Evolutionary conservation across 1,140 invertebrate species (phyloP).

Genomic region (Drosophila serrata): DNA sequence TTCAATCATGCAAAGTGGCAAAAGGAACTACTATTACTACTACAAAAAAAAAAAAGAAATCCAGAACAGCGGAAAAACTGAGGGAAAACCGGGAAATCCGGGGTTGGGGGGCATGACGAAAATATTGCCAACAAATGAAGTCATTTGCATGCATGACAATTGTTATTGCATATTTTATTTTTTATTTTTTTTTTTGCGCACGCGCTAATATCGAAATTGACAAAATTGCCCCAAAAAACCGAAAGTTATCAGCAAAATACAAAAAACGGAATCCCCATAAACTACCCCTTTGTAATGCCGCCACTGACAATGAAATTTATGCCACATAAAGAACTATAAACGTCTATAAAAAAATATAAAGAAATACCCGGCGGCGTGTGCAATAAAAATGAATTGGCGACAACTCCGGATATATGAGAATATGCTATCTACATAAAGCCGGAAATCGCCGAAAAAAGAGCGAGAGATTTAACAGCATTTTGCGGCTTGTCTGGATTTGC

Average conservation of each 20-base stretch:
- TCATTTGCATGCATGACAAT: conserved; percentile 85
- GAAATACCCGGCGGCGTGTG: conserved; percentile 27
- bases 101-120: conserved; percentile 32
- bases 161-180: conserved; percentile 71
- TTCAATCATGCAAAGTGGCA: conserved; percentile 78
- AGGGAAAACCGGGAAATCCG: neutral
- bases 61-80: conserved; percentile 4
- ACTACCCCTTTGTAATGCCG: conserved; percentile 67
- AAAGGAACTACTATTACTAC: too few species aligned
- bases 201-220: conserved; percentile 75
- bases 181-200: conserved; percentile 54
- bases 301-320: conserved; percentile 61
- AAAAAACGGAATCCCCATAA: conserved; percentile 17
- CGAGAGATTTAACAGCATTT: conserved; percentile 55
- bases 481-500: conserved; percentile 44
- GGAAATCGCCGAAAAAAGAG: conserved; percentile 18
- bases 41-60: conserved; percentile 4
- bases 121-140: conserved; percentile 70
- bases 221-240: conserved; percentile 54
- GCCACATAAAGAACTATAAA: conserved; percentile 78
- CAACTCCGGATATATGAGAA: conserved; percentile 80
- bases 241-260: conserved; percentile 8
- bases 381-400: conserved; percentile 79
- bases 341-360: conserved; percentile 70
- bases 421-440: conserved; percentile 66